Conservation (phyloP, 2,797 vertebrate genomes). For the Morus bassanus region DNA sequence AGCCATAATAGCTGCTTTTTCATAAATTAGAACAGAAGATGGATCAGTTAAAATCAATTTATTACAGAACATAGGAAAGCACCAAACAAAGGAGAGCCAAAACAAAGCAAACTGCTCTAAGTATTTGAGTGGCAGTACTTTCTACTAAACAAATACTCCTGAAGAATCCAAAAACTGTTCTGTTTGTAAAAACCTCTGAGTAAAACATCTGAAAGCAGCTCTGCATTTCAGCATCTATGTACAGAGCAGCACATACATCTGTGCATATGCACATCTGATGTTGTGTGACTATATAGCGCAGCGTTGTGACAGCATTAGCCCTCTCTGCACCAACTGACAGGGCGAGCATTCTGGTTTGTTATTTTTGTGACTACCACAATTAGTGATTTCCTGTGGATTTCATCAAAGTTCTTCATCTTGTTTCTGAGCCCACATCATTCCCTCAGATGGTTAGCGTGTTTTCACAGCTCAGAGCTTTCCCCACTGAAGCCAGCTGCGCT, state of each 20-base stretch:
- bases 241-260: not conserved
- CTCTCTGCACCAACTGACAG: not conserved
- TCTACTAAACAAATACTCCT: not conserved
- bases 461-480: not conserved
- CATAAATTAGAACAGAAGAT: conserved; percentile 57
- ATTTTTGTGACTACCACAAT: not conserved
- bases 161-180: conserved; percentile 2
- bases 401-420: not conserved
- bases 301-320: not conserved
- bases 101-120: not conserved
- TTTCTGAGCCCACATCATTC: not conserved
- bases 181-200: conserved; percentile 11
- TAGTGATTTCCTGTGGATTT: conserved; percentile 36
- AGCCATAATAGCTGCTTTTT: conserved; percentile 59
- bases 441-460: not conserved
- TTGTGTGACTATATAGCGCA: not conserved
- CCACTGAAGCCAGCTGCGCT: not conserved
- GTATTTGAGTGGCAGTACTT: not conserved
- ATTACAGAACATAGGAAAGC: not conserved
- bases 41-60: conserved; percentile 54
- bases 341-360: not conserved
- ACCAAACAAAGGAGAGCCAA: not conserved
- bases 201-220: conserved; percentile 26
- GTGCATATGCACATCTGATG: not conserved
- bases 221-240: not conserved